A percentile compares a stretch with the other conserved stretches of the same genome.
Conservation (phyloP, 2,113 vertebrate genomes). For the Dissostichus mawsoni region DNA sequence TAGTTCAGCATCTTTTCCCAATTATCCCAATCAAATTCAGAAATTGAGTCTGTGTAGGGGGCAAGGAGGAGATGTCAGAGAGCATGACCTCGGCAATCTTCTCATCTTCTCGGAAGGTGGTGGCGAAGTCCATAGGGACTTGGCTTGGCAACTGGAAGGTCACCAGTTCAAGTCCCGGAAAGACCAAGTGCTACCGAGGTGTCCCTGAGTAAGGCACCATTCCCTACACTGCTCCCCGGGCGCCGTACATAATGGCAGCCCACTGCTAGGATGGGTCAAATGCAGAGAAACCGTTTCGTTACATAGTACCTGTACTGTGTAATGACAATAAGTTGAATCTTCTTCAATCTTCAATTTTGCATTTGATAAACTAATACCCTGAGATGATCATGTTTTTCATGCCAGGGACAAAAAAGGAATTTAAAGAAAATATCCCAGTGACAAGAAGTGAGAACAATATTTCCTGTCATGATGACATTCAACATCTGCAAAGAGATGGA, state of each 20-base stretch:
- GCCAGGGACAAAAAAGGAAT: background rate
- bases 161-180: too few species aligned
- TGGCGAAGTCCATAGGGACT: too few species aligned
- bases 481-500: slow-evolving; percentile 12
- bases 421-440: background rate
- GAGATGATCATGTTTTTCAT: slow-evolving; percentile 16
- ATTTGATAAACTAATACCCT: slow-evolving; percentile 9
- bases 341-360: slow-evolving; percentile 8
- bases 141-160: too few species aligned
- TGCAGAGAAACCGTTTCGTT: too few species aligned
- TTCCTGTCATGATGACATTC: background rate
- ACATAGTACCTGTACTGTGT: too few species aligned
- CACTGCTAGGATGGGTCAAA: too few species aligned
- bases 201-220: too few species aligned
- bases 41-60: slow-evolving; percentile 24
- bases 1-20: slow-evolving; percentile 60
- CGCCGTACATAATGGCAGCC: too few species aligned
- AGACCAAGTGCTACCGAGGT: too few species aligned
- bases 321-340: too few species aligned
- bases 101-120: background rate
- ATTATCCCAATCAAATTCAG: slow-evolving; percentile 47
- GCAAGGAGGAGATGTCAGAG: slow-evolving; percentile 6
- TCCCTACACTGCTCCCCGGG: too few species aligned
- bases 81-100: slow-evolving; percentile 13
- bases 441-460: background rate